Conservation (phyloP, 2,888 invertebrate genomes). For the Chelonus formosanus region DNA sequence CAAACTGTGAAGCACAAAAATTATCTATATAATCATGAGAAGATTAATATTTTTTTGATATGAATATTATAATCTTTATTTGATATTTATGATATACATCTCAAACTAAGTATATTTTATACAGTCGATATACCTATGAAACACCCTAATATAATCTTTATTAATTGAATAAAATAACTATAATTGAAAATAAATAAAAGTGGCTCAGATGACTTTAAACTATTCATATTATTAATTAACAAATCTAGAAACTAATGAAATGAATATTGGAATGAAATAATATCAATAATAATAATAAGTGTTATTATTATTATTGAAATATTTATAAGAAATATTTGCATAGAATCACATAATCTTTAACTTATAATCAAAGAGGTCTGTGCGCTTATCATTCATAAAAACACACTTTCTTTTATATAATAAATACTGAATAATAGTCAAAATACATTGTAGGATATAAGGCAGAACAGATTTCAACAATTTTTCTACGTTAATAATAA, state of each 20-base stretch:
- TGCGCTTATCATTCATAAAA: constrained; percentile 6
- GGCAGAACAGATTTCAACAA: constrained; percentile 2
- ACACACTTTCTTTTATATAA: constrained; percentile 12
- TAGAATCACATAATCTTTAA: too few relatives aligned
- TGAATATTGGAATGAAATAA: constrained; percentile 29
- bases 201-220: too few relatives aligned
- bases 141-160: too few relatives aligned
- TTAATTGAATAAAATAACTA: too few relatives aligned
- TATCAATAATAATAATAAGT: constrained; percentile 18
- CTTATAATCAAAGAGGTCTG: too few relatives aligned
- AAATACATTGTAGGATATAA: constrained; percentile 21
- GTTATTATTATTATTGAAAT: constrained; percentile 19
- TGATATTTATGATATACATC: too few relatives aligned
- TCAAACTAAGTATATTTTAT: too few relatives aligned
- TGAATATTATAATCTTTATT: too few relatives aligned
- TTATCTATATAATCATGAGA: neutral
- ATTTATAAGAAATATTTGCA: neutral
- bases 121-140: too few relatives aligned
- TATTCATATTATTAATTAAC: constrained; percentile 4
- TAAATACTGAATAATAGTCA: constrained; percentile 37
- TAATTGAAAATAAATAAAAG: too few relatives aligned
- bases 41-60: too few relatives aligned
- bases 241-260: constrained; percentile 11
- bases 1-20: neutral
- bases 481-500: constrained; percentile 8